These are phyloP conservation scores for Euplexia lucipara DNA, from an alignment of 2,888 invertebrate species.

Conservation along the genomic window DNA sequence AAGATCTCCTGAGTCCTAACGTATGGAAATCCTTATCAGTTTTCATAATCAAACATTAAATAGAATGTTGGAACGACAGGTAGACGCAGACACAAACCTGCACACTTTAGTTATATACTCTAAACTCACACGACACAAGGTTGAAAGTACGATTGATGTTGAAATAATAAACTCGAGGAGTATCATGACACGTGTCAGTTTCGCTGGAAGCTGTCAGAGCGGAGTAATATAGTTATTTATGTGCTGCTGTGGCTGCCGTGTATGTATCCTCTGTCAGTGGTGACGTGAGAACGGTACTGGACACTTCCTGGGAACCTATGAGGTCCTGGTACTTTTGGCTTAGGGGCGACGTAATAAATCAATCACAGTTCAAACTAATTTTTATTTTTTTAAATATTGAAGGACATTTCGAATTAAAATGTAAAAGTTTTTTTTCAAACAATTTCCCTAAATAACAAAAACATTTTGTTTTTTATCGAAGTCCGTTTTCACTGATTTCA, in stretches of 20 bases:
- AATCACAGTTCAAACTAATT: background rate
- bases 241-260: constrained; percentile 72
- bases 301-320: constrained; percentile 55
- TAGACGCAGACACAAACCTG: constrained; percentile 70
- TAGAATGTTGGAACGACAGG: constrained; percentile 82
- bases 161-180: constrained; percentile 73
- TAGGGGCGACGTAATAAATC: background rate
- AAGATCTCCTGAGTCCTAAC: constrained; percentile 43
- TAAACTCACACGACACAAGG: constrained; percentile 43
- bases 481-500: too few relatives aligned
- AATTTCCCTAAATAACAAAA: too few relatives aligned
- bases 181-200: constrained; percentile 84
- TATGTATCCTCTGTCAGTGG: constrained; percentile 70
- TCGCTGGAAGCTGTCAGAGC: constrained; percentile 84
- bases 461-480: too few relatives aligned
- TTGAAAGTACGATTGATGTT: constrained; percentile 48
- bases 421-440: too few relatives aligned
- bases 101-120: constrained; percentile 56
- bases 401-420: too few relatives aligned
- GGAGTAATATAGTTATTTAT: constrained; percentile 87
- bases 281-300: constrained; percentile 78
- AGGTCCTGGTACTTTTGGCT: constrained; percentile 41
- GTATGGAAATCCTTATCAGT: constrained; percentile 69
- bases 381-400: background rate
- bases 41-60: constrained; percentile 78